Evolutionary conservation across 2,797 vertebrate genomes (phyloP).

Genomic region (Sebastes hubbsi): DNA sequence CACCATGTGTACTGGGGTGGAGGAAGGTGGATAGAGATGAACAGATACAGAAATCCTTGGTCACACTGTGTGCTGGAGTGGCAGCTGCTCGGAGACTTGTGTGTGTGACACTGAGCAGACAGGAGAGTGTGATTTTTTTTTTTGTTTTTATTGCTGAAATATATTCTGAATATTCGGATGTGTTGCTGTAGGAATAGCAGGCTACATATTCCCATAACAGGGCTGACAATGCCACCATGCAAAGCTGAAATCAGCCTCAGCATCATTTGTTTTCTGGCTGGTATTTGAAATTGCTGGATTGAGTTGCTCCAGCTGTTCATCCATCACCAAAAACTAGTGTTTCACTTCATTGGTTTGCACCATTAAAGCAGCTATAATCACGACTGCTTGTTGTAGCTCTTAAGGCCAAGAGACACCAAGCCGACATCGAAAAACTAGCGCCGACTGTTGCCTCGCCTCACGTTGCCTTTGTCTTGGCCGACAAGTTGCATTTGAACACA

Average conservation of each 20-base stretch:
- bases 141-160: neutral
- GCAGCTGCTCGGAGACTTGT: constrained; percentile 34
- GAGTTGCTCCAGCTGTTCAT: neutral
- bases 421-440: rapidly evolving
- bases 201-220: neutral
- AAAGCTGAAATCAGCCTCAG: neutral
- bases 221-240: neutral
- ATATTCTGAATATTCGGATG: constrained; percentile 6
- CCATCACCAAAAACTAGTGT: neutral
- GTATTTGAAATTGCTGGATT: neutral
- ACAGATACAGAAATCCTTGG: constrained; percentile 46
- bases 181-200: constrained; percentile 17
- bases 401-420: neutral
- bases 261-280: neutral
- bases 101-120: constrained; percentile 27
- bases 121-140: neutral
- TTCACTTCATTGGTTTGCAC: neutral
- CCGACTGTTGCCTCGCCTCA: no score
- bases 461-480: no score
- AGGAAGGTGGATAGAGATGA: constrained; percentile 52
- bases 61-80: constrained; percentile 35
- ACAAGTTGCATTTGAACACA: no score
- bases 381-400: neutral
- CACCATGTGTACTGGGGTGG: constrained; percentile 25
- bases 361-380: neutral